Evolutionary conservation across 2,797 vertebrate species (phyloP), one percentile per base, ranked within the genome.

Genomic region (Catamblyrhynchus diadema): DNA sequence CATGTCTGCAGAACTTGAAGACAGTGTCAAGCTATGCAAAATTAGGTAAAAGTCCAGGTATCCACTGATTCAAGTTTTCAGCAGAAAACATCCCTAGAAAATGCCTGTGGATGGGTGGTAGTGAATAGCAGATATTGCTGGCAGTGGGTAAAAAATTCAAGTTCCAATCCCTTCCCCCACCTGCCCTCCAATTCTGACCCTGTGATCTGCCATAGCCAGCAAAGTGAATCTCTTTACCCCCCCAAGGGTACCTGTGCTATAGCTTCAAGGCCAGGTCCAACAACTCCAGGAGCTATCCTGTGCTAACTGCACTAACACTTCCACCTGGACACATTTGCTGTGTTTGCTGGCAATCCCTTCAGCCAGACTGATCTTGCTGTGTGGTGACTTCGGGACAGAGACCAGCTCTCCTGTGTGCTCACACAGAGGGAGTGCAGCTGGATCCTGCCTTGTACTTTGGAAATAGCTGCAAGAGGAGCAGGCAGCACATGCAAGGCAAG

Each of bases 201-300:
- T 37, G 32, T 11, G 33, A 47, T 22, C 51, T 62, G 56, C 33
- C n/a, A 30, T 0, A 37, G 39, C 50, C 64, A 2, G 1, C 27
- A n/a, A 22, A 39, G 64, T 41, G n/a, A 53, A 61, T 17, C 54
- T 25, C 23, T 50, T 21, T 8, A 50, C 35, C 21, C 41, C 69
- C 83, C 32, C 0, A 0, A 62, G 17, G 9, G 12, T 6, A 53
- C 12, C 48, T 14, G 10, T 15, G 23, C 35, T 50, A 20, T 4
- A 39, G n/a, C 27, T 59, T 53, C 42, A 33, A 69, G 42, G 35
- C 30, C 75, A 73, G 32, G 18, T 32, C 32, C 19, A 27, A 5
- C 0, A 0, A 23, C 25, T 8, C 23, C 42, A 59, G 27, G 37
- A 72, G 9, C 30, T 25, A 28, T 2, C 30, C 25, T 0, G 22